Conservation (phyloP, 2,888 invertebrate species). For the Drosophila conformis region DNA sequence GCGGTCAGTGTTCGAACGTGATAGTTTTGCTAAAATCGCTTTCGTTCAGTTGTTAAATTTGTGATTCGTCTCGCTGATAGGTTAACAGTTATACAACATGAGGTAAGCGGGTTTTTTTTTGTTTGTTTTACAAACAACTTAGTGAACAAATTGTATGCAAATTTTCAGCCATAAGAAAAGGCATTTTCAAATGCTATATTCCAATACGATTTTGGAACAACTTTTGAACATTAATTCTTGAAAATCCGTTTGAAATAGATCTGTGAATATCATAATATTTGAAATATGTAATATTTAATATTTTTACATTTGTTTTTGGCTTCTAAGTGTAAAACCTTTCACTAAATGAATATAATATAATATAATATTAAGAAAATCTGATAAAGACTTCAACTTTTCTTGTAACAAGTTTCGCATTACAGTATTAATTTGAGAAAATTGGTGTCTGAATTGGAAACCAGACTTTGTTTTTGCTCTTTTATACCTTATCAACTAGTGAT, state of each 20-base stretch:
- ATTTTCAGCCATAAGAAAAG: neutral
- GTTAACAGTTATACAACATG: slow-evolving; percentile 35
- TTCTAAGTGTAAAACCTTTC: neutral
- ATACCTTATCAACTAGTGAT: slow-evolving; percentile 1
- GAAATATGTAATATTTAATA: neutral
- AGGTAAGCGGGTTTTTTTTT: slow-evolving; percentile 42
- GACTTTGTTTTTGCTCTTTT: neutral
- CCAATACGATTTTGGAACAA: neutral
- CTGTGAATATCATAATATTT: neutral
- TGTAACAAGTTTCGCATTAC: neutral
- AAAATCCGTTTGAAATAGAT: neutral
- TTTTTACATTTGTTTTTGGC: neutral
- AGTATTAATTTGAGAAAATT: neutral
- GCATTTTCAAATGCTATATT: neutral
- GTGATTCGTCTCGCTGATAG: neutral
- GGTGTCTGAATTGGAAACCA: slow-evolving; percentile 5
- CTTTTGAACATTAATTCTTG: neutral
- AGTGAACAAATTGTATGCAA: neutral
- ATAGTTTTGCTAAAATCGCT: slow-evolving; percentile 19
- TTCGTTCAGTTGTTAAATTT: slow-evolving; percentile 8
- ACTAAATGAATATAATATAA: neutral
- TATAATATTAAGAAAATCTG: neutral
- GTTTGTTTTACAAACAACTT: neutral
- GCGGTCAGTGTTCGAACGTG: slow-evolving; percentile 42
- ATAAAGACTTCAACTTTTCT: neutral